A percentile compares a stretch with the other conserved stretches of the same genome.
Evolutionary conservation across 2,113 vertebrate species (phyloP).

Genomic region (Casuarius casuarius): DNA sequence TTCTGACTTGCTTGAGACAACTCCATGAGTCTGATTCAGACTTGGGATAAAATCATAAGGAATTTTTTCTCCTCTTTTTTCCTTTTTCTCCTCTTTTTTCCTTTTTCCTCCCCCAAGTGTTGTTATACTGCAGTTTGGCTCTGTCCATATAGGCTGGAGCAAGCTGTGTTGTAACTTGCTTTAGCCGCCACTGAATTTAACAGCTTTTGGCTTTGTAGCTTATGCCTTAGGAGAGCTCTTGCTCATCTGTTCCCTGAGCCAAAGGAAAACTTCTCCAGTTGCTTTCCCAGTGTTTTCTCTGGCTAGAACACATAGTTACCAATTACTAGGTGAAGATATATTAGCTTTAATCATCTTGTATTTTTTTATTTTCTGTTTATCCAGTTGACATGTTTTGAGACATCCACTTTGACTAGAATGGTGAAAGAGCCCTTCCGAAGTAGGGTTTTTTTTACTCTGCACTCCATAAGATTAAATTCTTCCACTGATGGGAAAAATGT

Average conservation of each 20-base stretch:
- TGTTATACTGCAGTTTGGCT: slow-evolving; percentile 46
- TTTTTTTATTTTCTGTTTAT: slow-evolving; percentile 7
- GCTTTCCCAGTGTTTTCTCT: slow-evolving; percentile 69
- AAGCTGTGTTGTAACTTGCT: slow-evolving; percentile 60
- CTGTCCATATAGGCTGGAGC: slow-evolving; percentile 42
- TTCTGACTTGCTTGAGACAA: neutral
- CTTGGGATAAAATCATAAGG: slow-evolving; percentile 2
- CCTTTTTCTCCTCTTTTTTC: neutral
- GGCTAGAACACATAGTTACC: slow-evolving; percentile 48
- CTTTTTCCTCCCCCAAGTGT: neutral
- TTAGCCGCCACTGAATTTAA: slow-evolving; percentile 35
- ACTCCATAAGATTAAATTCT: neutral
- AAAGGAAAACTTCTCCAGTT: slow-evolving; percentile 64
- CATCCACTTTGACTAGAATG: neutral
- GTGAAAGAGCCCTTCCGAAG: neutral
- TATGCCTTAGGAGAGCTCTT: slow-evolving; percentile 61
- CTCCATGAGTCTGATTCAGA: neutral
- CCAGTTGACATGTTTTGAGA: neutral
- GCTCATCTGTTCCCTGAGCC: slow-evolving; percentile 61
- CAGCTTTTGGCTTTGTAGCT: slow-evolving; percentile 56
- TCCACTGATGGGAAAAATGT: slow-evolving; percentile 19
- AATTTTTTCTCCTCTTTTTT: neutral
- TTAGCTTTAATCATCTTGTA: slow-evolving; percentile 39
- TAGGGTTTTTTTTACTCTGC: neutral
- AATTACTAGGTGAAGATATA: slow-evolving; percentile 52